Conservation (phyloP, 1,140 invertebrate genomes). For the Drosophila prosaltans region DNA sequence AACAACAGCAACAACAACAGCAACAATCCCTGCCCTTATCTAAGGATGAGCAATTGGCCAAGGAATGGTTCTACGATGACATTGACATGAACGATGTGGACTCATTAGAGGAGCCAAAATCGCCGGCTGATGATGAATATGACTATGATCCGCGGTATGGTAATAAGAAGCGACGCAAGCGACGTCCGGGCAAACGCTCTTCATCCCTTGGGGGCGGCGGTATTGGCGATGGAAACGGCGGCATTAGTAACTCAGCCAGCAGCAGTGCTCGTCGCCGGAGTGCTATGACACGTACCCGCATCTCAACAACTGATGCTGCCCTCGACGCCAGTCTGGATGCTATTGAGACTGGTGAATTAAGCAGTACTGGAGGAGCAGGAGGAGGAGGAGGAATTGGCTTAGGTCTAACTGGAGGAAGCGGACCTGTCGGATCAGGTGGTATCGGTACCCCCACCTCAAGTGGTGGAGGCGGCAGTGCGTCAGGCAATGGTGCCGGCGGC, state of each 20-base stretch:
- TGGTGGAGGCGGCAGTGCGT: slow-evolving; percentile 9
- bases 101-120: slow-evolving; percentile 94
- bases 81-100: slow-evolving; percentile 96
- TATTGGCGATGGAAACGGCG: slow-evolving; percentile 31
- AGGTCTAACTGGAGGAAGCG: neutral
- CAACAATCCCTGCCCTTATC: slow-evolving; percentile 41
- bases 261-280: slow-evolving; percentile 54
- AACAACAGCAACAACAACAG: slow-evolving; percentile 68
- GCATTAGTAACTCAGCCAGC: slow-evolving; percentile 24
- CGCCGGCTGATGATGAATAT: slow-evolving; percentile 96
- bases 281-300: slow-evolving; percentile 57
- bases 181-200: slow-evolving; percentile 66
- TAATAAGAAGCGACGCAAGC: slow-evolving; percentile 79
- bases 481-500: slow-evolving; percentile 24
- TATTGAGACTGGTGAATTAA: slow-evolving; percentile 62
- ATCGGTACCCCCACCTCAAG: slow-evolving; percentile 31
- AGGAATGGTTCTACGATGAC: slow-evolving; percentile 95
- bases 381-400: slow-evolving; percentile 21
- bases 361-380: slow-evolving; percentile 38
- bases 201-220: slow-evolving; percentile 32
- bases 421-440: neutral
- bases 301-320: slow-evolving; percentile 61
- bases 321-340: slow-evolving; percentile 73
- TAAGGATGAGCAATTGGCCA: slow-evolving; percentile 72
- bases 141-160: slow-evolving; percentile 91